Evolutionary conservation across 1,140 invertebrate species (phyloP), one percentile per base, ranked within the genome.

Genomic region (Neotoxoptera formosana): DNA sequence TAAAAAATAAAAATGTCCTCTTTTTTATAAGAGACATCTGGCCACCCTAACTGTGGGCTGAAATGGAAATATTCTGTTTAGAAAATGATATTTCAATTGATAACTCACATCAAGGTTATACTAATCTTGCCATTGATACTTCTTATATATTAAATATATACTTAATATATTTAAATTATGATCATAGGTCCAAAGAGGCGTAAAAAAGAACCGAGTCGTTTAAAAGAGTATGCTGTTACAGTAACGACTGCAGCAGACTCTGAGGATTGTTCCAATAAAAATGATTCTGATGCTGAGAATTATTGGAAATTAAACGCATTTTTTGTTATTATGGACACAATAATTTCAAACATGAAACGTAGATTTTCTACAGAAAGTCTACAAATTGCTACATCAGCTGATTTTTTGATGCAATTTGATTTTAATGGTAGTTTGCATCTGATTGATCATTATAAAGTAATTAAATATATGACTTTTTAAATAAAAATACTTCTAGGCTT

Each of bases 301-400:
- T 83, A 83, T 83, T 83, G 34, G 76, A 83, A 83, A 83, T 83
- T 20, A 36, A 83, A 83, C 6, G 34, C n/a, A 20, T 36, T 83
- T 34, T 81, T 83, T 83, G 76, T 83, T 20, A 83, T 83, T 34
- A 83, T 83, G 76, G 76, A 83, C 34, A 83, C 67, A 76, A 76
- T 76, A 0, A 83, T 83, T 83, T 34, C n/a, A 34, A 83, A 83
- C 34, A 83, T 83, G 76, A 83, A 36, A 83, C 17, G 34, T 83
- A 83, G 76, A 83, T 83, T 81, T 81, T 81, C 76, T 34, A 34
- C 34, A 81, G n/a, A 36, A 34, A 81, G 76, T 81, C 17, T 81
- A 81, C n/a, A 81, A 81, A 81, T 81, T 81, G 76, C 76, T 34
- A 81, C n/a, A 17, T 81, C 76, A 81, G 34, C n/a, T 81, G n/a